phyloP scores from a whole-genome alignment of 2,888 invertebrate genomes.

The Limnephilus rhombicus region DNA sequence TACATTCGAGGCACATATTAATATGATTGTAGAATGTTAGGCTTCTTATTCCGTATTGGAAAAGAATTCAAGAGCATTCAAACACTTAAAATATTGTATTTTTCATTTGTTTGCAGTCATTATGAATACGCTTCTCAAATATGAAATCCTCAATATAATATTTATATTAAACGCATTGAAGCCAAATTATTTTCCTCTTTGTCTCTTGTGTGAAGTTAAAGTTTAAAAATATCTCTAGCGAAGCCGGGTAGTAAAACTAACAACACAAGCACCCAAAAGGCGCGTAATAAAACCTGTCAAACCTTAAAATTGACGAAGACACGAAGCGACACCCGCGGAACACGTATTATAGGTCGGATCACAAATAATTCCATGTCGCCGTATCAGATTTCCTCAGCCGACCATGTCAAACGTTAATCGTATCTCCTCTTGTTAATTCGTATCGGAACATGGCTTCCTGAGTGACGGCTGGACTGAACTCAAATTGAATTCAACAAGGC shows the following conservation, averaged over 20 bases:
- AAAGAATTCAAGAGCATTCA: no score
- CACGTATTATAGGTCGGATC: neutral
- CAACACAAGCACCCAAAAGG: neutral
- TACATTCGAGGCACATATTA: no score
- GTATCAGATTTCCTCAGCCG: conserved; percentile 1
- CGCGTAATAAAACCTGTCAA: neutral
- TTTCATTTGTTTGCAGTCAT: no score
- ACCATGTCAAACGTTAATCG: neutral
- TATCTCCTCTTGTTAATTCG: conserved; percentile 31
- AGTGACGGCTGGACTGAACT: conserved; percentile 36
- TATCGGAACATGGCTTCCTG: conserved; percentile 42
- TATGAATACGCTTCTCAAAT: no score
- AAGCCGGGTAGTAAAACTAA: neutral
- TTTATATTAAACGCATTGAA: no score
- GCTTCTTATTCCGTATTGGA: no score
- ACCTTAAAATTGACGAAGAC: neutral
- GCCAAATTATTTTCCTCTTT: no score
- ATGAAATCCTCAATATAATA: no score
- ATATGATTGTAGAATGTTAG: no score
- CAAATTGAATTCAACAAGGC: neutral
- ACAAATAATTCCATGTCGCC: neutral
- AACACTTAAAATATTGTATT: no score
- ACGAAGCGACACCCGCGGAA: neutral
- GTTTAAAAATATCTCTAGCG: no score
- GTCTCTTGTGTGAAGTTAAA: no score